A percentile compares a stretch with the other conserved stretches of the same genome.
Conservation (phyloP, 1,140 invertebrate species). For the Eulimnadia texana region DNA sequence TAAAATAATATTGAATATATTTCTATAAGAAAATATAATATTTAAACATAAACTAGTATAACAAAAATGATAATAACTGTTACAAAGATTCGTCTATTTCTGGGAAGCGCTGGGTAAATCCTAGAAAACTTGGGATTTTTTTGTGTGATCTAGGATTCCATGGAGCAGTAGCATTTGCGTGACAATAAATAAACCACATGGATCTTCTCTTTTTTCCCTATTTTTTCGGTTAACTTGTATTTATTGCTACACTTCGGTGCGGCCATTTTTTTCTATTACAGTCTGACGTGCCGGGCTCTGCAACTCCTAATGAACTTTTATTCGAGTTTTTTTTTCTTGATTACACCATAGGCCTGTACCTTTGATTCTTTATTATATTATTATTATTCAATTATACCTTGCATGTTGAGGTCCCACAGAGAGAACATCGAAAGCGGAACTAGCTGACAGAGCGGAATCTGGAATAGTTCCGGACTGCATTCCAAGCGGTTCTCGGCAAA, state of each 20-base stretch:
- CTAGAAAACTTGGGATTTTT: too few species aligned
- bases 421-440: constrained; percentile 42
- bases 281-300: neutral
- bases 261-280: neutral
- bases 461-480: constrained; percentile 50
- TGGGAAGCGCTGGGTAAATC: too few species aligned
- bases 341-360: neutral
- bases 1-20: too few species aligned
- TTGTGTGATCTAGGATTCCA: too few species aligned
- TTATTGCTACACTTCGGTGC: neutral
- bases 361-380: neutral
- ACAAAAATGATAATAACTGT: too few species aligned
- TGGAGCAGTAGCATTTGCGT: too few species aligned
- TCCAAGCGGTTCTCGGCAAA: constrained; percentile 43
- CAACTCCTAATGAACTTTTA: neutral
- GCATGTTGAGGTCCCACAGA: constrained; percentile 47
- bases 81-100: too few species aligned
- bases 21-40: too few species aligned
- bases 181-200: neutral
- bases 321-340: neutral
- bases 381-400: constrained; percentile 32
- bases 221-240: neutral
- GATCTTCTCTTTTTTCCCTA: neutral
- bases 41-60: too few species aligned
- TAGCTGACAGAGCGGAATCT: constrained; percentile 44